Evolutionary conservation across 2,888 invertebrate genomes (phyloP).

Genomic region (Microctonus aethiopoides): DNA sequence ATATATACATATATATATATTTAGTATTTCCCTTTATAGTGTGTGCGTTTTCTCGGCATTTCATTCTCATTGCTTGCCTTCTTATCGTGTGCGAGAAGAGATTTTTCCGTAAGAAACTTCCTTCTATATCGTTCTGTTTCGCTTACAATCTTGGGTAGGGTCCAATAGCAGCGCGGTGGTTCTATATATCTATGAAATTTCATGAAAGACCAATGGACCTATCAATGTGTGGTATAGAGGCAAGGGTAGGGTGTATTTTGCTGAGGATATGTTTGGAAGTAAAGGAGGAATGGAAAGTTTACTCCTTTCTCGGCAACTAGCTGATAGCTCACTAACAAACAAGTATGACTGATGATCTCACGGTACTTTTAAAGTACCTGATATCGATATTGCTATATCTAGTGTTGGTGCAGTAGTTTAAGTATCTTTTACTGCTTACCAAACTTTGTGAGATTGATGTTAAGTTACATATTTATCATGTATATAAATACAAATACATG

Average conservation of each 20-base stretch:
- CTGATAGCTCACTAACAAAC: constrained; percentile 45
- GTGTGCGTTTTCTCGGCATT: neutral
- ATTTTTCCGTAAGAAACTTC: constrained; percentile 26
- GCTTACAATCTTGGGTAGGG: neutral
- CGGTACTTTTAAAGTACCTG: constrained; percentile 14
- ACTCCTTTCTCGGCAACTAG: constrained; percentile 22
- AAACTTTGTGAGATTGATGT: constrained; percentile 1
- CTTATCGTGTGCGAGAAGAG: constrained; percentile 25
- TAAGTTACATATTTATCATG: neutral
- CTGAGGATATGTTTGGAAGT: neutral
- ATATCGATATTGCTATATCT: constrained; percentile 24
- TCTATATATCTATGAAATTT: constrained; percentile 30
- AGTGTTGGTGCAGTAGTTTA: neutral
- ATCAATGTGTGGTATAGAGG: neutral
- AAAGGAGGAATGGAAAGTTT: neutral
- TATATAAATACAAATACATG: too few species aligned
- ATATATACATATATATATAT: neutral
- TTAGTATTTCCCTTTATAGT: neutral
- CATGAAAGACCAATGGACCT: constrained; percentile 39
- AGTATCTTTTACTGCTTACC: constrained; percentile 1
- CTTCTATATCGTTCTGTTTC: constrained; percentile 16
- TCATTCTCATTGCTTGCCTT: constrained; percentile 2
- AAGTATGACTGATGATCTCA: constrained; percentile 52
- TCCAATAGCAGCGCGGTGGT: constrained; percentile 18
- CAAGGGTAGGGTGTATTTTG: neutral